Base-by-base conservation (phyloP, 2,888 invertebrate species). In the Drosophila ustulata region DNA sequence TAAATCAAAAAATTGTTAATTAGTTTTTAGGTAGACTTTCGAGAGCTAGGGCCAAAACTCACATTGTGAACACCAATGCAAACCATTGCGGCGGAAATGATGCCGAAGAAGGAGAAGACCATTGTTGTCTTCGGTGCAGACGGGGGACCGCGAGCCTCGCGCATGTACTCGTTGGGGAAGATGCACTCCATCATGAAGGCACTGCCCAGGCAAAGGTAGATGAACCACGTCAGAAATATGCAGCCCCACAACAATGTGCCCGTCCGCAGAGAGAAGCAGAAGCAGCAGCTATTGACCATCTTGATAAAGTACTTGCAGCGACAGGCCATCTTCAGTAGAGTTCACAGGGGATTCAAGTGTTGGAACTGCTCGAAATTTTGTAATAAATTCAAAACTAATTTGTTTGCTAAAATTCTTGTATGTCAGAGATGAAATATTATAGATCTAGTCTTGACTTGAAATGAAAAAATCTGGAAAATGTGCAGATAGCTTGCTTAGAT, bases 31-130 rank as follows among this genome's bases (percentile, higher is more conserved):
- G 39, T 7, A n/a, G n/a, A 37, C 18, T 18, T 18, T 18, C 18
- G 11, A 5, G 34, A 13, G 39, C 13, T 2, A 41, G 1, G 18
- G 13, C 8, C 6, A n/a, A 13, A 18, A 71, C 84, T 73, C 23
- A 85, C 85, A 61, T 78, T 73, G 30, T 88, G 88, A n/a, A 88
- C 80, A 3, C 85, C 88, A 0, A 77, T 53, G 62, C 88, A 82
- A 3, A 86, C 43, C 70, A 86, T 49, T 8, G 72, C 46, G 2
- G 85, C 13, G 1, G 65, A 45, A 4, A 79, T 6, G 26, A 84
- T 55, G 1, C 85, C 85, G 32, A 85, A 79, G 52, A 81, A 79
- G 1, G 82, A 75, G 11, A 82, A 79, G 1, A 86, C 69, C 64
- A 85, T 71, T 23, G 85, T 82, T 7, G 82, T 78, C 43, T 86